Conservation (phyloP, 2,113 vertebrate species). For the mouse (Mus musculus) region GRCm39 chr1:146809001-146809500, state of each 20-base stretch:
- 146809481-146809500: too few relatives aligned
- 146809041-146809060: not conserved
- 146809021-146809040: not conserved
- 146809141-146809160: not conserved
- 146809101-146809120: too few relatives aligned
- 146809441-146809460: rapidly evolving
- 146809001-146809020: too few relatives aligned
- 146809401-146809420: rapidly evolving
- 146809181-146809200: rapidly evolving
- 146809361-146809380: too few relatives aligned
- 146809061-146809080: not conserved
- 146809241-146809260: too few relatives aligned
- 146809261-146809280: too few relatives aligned
- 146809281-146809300: too few relatives aligned
- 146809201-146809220: rapidly evolving
- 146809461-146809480: rapidly evolving
- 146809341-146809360: not conserved
- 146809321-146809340: not conserved
- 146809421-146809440: rapidly evolving
- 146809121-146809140: not conserved
- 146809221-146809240: too few relatives aligned
- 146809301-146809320: too few relatives aligned
- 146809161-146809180: not conserved
- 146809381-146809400: rapidly evolving
- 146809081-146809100: rapidly evolving